These are phyloP conservation scores for Meandrusa payeni DNA, from an alignment of 2,888 invertebrate species.

Conservation along the genomic window DNA sequence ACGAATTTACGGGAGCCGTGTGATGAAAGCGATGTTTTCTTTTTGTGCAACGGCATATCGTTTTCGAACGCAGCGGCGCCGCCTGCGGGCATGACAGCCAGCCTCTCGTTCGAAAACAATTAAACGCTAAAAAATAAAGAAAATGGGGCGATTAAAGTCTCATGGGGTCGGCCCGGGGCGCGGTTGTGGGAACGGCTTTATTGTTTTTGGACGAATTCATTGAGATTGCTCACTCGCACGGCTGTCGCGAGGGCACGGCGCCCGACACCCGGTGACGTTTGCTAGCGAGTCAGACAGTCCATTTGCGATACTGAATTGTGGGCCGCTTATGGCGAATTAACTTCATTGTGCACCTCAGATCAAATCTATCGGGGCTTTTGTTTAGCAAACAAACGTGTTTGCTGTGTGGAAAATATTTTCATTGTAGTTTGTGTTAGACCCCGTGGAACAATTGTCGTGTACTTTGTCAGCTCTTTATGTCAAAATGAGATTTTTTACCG, in stretches of 20 bases:
- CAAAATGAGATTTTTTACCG: too few relatives aligned
- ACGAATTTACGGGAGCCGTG: slow-evolving; percentile 6
- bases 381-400: slow-evolving; percentile 19
- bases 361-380: slow-evolving; percentile 36
- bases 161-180: slow-evolving; percentile 53
- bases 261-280: slow-evolving; percentile 25
- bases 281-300: slow-evolving; percentile 32
- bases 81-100: slow-evolving; percentile 62
- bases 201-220: slow-evolving; percentile 56
- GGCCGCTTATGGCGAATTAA: slow-evolving; percentile 43
- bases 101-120: slow-evolving; percentile 71
- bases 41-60: slow-evolving; percentile 48
- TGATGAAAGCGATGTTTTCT: slow-evolving; percentile 19
- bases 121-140: slow-evolving; percentile 55
- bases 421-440: slow-evolving; percentile 4
- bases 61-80: slow-evolving; percentile 38
- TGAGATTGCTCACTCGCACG: slow-evolving; percentile 50
- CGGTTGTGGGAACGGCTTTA: slow-evolving; percentile 59
- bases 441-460: slow-evolving; percentile 13
- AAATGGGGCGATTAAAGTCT: slow-evolving; percentile 38
- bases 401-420: slow-evolving; percentile 16
- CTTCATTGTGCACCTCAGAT: slow-evolving; percentile 28
- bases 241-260: slow-evolving; percentile 21
- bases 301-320: slow-evolving; percentile 36
- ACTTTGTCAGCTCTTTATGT: slow-evolving; percentile 7